phyloP scores from a whole-genome alignment of 2,888 invertebrate genomes.

The Heliconius sara region DNA sequence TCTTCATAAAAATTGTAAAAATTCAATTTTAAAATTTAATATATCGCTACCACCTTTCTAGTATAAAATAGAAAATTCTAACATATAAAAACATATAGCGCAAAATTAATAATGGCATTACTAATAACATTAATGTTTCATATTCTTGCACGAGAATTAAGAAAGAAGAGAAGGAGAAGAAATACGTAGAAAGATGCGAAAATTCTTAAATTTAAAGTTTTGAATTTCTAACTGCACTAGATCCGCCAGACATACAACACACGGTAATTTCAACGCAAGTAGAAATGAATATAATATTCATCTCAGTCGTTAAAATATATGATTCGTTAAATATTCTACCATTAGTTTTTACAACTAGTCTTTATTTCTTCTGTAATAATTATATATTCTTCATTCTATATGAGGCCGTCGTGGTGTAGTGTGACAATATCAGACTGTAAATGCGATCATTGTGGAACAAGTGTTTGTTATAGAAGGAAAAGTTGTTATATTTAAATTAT shows the following conservation, averaged over 20 bases:
- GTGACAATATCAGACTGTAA: background rate
- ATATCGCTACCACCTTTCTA: too few relatives aligned
- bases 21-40: too few relatives aligned
- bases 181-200: too few relatives aligned
- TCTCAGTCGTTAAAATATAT: slow-evolving; percentile 13
- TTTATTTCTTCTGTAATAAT: slow-evolving; percentile 8
- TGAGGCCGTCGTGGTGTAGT: background rate
- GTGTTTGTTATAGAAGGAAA: background rate
- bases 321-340: slow-evolving; percentile 2
- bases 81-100: too few relatives aligned
- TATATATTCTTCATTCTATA: background rate
- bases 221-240: background rate
- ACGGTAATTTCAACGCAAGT: background rate
- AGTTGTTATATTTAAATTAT: background rate
- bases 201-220: background rate
- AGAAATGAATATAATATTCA: slow-evolving; percentile 5
- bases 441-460: background rate
- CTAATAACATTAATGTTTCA: too few relatives aligned
- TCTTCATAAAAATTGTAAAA: too few relatives aligned
- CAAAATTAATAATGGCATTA: too few relatives aligned
- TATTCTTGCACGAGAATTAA: too few relatives aligned
- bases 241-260: background rate
- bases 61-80: too few relatives aligned
- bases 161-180: too few relatives aligned
- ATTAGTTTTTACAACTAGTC: background rate